phyloP scores from a whole-genome alignment of 2,888 invertebrate genomes.

The Clanis bilineata region DNA sequence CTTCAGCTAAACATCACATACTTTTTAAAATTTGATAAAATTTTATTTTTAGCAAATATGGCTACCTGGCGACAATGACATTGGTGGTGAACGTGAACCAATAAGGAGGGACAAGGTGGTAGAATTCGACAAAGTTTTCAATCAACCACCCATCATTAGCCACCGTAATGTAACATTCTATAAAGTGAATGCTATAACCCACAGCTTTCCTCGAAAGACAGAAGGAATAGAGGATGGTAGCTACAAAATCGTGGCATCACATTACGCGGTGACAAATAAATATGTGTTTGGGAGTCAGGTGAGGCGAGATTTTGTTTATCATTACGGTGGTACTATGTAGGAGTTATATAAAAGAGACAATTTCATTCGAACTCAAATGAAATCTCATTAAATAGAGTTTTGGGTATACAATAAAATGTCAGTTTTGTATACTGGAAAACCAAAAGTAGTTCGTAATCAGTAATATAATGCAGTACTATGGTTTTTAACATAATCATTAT shows the following conservation, averaged over 20 bases:
- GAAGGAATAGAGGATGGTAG: constrained; percentile 56
- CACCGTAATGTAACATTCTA: constrained; percentile 86
- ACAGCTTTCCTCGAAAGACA: constrained; percentile 81
- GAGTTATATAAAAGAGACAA: too few species aligned
- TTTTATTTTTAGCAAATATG: constrained; percentile 86
- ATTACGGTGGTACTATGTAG: too few species aligned
- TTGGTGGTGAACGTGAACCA: constrained; percentile 94
- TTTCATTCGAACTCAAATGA: too few species aligned
- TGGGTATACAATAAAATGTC: too few species aligned
- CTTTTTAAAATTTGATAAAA: too few species aligned
- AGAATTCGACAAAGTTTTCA: constrained; percentile 89
- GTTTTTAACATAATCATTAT: too few species aligned
- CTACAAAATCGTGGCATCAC: constrained; percentile 87
- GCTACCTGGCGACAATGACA: constrained; percentile 98
- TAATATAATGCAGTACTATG: too few species aligned
- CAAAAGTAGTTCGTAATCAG: too few species aligned
- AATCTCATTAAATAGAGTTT: too few species aligned
- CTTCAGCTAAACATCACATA: too few species aligned
- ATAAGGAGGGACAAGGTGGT: constrained; percentile 86
- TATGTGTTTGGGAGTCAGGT: constrained; percentile 67
- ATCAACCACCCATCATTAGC: constrained; percentile 84
- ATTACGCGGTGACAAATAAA: constrained; percentile 83
- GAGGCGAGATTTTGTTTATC: constrained; percentile 25
- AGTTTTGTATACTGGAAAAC: too few species aligned
- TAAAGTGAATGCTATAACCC: constrained; percentile 87